Base-by-base conservation (phyloP, 1,140 invertebrate genomes). In the Monochamus saltuarius region DNA sequence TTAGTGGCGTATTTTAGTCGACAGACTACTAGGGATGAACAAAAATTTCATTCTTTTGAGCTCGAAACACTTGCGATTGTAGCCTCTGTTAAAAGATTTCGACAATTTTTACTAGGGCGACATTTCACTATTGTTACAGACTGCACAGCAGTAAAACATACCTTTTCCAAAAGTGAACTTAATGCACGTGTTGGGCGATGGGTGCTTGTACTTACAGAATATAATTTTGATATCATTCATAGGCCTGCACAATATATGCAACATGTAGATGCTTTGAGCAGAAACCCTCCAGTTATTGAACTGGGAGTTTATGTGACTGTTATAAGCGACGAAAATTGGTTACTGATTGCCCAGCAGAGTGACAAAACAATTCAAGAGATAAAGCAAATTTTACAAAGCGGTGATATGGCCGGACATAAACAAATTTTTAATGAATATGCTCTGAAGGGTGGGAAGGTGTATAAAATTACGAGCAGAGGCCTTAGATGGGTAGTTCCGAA, bases 201-300 rank as follows among this genome's bases (percentile, higher is more conserved):
- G 45, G 39, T 62, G 7, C 11, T 62, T 1, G 39, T 7, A 16
- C 13, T 59, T 4, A 43, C 2, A 2, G 2, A 29, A 6, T 29
- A 29, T 29, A 6, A 29, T 6, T 29, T 2, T 29, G 2, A 29
- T 3, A 29, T 29, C 22, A 29, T 3, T 3, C 22, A 29, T 29
- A 29, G 6, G 6, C 2, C 2, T 29, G 36, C 34, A 16, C 14
- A 19, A 22, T 66, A 61, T 19, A 76, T 77, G 72, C 54, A 62
- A 29, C 74, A 77, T 46, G 75, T 73, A 0, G 77, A 80, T 65
- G 73, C 74, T 0, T 56, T 78, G 7, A 77, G 56, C 11, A 51
- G 52, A 3, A 29, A 29, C 6, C 22, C 22, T 3, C n/a, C n/a
- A n/a, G n/a, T n/a, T n/a, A n/a, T n/a, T n/a, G n/a, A n/a, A n/a